Evolutionary conservation across 2,888 invertebrate species (phyloP).

Genomic region (Andrena minutula): DNA sequence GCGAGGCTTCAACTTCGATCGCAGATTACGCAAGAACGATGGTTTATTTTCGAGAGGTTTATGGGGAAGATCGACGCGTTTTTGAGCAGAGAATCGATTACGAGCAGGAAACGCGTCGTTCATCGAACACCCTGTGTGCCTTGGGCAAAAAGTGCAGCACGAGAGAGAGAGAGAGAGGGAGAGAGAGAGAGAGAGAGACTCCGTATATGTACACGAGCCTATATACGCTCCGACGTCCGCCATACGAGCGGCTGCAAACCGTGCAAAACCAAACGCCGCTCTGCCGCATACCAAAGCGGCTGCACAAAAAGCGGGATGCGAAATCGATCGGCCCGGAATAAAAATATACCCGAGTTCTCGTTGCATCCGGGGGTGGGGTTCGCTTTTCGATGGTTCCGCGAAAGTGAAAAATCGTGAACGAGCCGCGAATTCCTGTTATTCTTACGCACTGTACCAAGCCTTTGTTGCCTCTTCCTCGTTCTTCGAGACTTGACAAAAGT

Average conservation of each 20-base stretch:
- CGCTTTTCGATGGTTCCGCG: slow-evolving; percentile 38
- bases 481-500: not conserved
- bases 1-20: not conserved
- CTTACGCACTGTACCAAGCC: not conserved
- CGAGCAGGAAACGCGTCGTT: slow-evolving; percentile 15
- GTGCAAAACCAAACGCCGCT: slow-evolving; percentile 64
- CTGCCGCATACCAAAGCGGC: slow-evolving; percentile 53
- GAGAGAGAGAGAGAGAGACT: slow-evolving; percentile 5
- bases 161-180: not conserved
- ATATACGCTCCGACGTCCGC: slow-evolving; percentile 49
- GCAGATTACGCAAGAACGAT: not conserved
- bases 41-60: slow-evolving; percentile 1
- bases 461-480: not conserved
- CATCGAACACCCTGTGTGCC: slow-evolving; percentile 26
- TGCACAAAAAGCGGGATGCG: slow-evolving; percentile 57
- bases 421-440: slow-evolving; percentile 1
- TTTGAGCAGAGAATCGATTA: slow-evolving; percentile 25
- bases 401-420: slow-evolving; percentile 33
- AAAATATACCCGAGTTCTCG: slow-evolving; percentile 60
- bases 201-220: slow-evolving; percentile 24
- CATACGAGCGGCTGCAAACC: slow-evolving; percentile 52
- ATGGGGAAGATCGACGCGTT: slow-evolving; percentile 2
- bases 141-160: slow-evolving; percentile 37
- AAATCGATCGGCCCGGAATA: slow-evolving; percentile 66
- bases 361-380: slow-evolving; percentile 3